A percentile compares a stretch with the other conserved stretches of the same genome.
These are phyloP conservation scores for Microtus pennsylvanicus DNA, from an alignment of 2,113 vertebrate genomes.

Conservation along the genomic window DNA sequence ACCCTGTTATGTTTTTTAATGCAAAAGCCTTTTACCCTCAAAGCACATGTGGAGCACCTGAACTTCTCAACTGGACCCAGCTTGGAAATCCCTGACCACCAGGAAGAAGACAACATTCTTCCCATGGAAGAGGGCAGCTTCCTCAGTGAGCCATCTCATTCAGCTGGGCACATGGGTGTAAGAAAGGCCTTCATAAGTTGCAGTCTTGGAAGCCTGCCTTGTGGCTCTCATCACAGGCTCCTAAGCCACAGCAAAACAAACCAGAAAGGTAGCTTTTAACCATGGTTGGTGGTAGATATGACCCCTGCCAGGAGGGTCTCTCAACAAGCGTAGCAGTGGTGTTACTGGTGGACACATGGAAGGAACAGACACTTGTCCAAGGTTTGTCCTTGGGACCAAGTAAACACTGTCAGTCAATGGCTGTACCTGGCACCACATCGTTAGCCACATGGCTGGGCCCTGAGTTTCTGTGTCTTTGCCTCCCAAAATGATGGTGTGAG, in stretches of 20 bases:
- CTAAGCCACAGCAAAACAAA: background rate
- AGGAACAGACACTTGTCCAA: background rate
- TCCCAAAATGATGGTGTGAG: background rate
- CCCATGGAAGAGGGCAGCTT: background rate
- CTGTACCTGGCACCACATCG: background rate
- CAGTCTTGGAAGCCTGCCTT: background rate
- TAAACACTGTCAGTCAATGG: background rate
- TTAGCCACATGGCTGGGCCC: background rate
- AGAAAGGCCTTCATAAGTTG: background rate
- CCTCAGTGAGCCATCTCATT: background rate
- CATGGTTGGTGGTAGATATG: background rate
- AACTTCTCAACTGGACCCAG: background rate
- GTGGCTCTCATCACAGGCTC: background rate
- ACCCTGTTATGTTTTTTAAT: background rate
- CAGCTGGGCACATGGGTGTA: background rate
- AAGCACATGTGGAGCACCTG: background rate
- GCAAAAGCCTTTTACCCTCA: background rate
- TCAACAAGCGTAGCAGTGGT: fast-evolving
- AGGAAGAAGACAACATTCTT: too few species aligned
- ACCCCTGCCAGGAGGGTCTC: background rate
- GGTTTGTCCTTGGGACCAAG: background rate
- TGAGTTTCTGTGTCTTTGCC: background rate
- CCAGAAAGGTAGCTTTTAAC: background rate
- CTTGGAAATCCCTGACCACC: background rate
- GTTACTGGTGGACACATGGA: fast-evolving